These are phyloP conservation scores for Amniataba percoides DNA, from an alignment of 2,797 vertebrate genomes.

Conservation along the genomic window DNA sequence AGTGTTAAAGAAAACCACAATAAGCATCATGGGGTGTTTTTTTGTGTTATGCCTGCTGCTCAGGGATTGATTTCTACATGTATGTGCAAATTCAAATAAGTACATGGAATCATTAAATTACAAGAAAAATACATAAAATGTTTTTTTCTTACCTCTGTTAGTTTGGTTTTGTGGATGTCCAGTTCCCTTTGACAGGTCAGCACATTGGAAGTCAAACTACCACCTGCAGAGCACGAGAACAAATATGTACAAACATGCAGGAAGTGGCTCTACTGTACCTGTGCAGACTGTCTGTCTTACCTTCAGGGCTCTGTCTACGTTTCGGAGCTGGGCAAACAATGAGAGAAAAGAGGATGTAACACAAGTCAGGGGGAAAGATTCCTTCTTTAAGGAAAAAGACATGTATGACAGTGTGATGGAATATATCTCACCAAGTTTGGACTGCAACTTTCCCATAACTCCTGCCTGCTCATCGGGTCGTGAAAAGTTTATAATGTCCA, in stretches of 20 bases:
- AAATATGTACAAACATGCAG: background rate
- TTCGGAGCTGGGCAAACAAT: conserved; percentile 57
- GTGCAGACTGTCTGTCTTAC: conserved; percentile 32
- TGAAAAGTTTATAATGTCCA: conserved; percentile 21
- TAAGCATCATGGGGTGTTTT: background rate
- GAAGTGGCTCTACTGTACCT: rapidly evolving
- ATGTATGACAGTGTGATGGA: background rate
- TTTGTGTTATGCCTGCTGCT: background rate
- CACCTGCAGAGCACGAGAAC: conserved; percentile 60
- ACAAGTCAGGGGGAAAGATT: background rate
- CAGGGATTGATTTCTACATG: background rate
- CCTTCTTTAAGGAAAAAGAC: background rate
- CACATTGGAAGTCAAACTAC: conserved; percentile 63
- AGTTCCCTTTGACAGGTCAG: conserved; percentile 59
- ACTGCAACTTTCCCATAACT: conserved; percentile 75
- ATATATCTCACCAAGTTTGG: conserved; percentile 69
- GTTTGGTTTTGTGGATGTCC: conserved; percentile 50
- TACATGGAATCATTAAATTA: background rate
- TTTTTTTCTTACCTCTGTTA: conserved; percentile 57
- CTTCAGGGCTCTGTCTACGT: conserved; percentile 74
- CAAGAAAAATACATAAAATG: background rate
- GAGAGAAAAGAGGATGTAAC: background rate
- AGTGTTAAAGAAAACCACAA: background rate
- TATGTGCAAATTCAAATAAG: background rate
- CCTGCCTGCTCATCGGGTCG: conserved; percentile 5